Conservation (phyloP, 2,888 invertebrate genomes). For the Serripes groenlandicus region DNA sequence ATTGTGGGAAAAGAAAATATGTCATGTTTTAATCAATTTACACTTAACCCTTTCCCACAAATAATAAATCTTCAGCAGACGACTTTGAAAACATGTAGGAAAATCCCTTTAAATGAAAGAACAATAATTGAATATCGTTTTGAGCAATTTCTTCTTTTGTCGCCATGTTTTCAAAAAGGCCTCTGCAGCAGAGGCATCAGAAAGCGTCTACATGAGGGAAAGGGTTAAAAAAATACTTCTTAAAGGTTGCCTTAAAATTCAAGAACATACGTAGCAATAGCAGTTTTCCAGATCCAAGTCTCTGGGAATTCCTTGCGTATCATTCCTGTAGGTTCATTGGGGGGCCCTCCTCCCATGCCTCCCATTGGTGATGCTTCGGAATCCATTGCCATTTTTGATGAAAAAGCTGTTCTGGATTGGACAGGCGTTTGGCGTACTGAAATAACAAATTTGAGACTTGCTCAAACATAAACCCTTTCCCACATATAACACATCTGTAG, state of each 20-base stretch:
- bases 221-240: neutral
- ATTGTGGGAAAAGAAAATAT: conserved; percentile 3
- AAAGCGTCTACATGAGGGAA: neutral
- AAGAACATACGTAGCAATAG: conserved; percentile 34
- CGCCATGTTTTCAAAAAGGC: too few species aligned
- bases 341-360: neutral
- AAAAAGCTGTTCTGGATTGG: neutral
- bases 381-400: neutral
- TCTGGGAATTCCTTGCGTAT: conserved; percentile 90
- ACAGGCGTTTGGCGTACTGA: too few species aligned
- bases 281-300: conserved; percentile 90
- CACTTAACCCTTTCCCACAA: too few species aligned
- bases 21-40: neutral
- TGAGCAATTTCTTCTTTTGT: too few species aligned
- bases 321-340: conserved; percentile 28
- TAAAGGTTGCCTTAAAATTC: neutral
- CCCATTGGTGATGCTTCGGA: neutral
- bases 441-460: too few species aligned
- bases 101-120: too few species aligned
- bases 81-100: too few species aligned
- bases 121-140: too few species aligned
- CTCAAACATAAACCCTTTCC: neutral
- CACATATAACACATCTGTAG: neutral
- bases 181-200: too few species aligned
- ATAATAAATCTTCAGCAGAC: too few species aligned